Evolutionary conservation across 2,113 vertebrate genomes (phyloP), one percentile per base, ranked within the genome.

Genomic region (Planiliza haematocheilus): DNA sequence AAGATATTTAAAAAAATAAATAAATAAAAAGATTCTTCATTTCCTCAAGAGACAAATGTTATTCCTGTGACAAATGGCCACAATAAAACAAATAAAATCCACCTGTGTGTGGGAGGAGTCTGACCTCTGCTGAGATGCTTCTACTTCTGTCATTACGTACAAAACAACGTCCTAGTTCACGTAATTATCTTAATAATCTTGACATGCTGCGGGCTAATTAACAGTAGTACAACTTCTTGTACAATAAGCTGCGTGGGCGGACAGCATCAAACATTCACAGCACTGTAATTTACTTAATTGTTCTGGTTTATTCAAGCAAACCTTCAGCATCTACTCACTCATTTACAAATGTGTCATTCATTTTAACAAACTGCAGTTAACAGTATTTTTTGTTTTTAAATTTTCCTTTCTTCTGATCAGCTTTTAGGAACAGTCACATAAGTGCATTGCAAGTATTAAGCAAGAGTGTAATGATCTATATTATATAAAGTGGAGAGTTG

Each of bases 171-270:
- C 24, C 24, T 30, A 30, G 24, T 30, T 30, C 24, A 30, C 24
- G 24, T 30, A 30, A 30, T 2, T 3, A 30, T 30, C 57, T n/a
- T 30, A 30, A 30, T 2, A 30, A 30, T 30, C 57, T n/a, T 38
- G 64, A 57, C 51, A 57, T 59, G 71, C 66, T 76, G 39, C 60
- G 41, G 66, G 71, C 59, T 60, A 48, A 55, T 81, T 46, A 60
- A 53, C 24, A 30, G 24, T 30, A 30, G 24, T 30, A 30, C 24
- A 30, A 30, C 24, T 30, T 30, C 24, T 30, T 30, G 6, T 38
- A 21, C 34, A 46, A 55, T 5, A 70, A 30, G 48, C 16, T 60
- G 4, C 24, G 37, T 21, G 12, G 42, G 17, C 20, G 48, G 48
- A 62, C 16, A 69, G 3, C 8, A 38, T 10, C 4, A 42, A 50